Base-by-base conservation (phyloP, 2,888 invertebrate species). In the Eristalis pertinax region DNA sequence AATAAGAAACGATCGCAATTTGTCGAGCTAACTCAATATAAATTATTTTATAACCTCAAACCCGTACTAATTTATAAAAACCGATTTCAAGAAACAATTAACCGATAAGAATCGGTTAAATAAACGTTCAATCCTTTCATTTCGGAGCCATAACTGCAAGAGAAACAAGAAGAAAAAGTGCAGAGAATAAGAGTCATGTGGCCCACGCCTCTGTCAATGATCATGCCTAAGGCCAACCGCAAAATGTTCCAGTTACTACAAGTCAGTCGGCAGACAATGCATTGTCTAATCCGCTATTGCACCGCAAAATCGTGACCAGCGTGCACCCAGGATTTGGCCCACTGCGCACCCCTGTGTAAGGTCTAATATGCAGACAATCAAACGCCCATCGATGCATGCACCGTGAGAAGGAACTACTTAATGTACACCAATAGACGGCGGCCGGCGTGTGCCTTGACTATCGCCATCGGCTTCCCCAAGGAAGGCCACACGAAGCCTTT, bases 261-360 rank as follows among this genome's bases (percentile, higher is more conserved):
- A 19, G 50, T 10, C 50, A 19, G 43, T 43, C 43, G 43, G 62
- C 29, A 29, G 62, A 62, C 62, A 62, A 24, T 26, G 62, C 15
- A 26, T 63, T 63, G 32, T 63, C 63, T 63, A 15, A 26, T 26
- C 26, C 68, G 67, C 64, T 19, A 38, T 77, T 79, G 69, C 38
- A 75, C 58, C 62, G 72, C 65, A 68, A 64, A 86, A 79, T 87
- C 87, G 84, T 87, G 87, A 87, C 87, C 70, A 76, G 73, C 76
- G 79, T 84, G 84, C 75, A 80, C 79, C 58, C 60, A 72, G 73
- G 72, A 63, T 72, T 83, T 73, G 60, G 75, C 76, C 73, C 50
- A 84, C 63, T 83, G 79, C 68, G 60, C 50, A 24, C 65, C 22
- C 50, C 24, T 24, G 62, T 29, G 68, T 63, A n/a, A 78, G 74